Evolutionary conservation across 2,888 invertebrate species (phyloP).

Genomic region (Eupithecia exiguata): DNA sequence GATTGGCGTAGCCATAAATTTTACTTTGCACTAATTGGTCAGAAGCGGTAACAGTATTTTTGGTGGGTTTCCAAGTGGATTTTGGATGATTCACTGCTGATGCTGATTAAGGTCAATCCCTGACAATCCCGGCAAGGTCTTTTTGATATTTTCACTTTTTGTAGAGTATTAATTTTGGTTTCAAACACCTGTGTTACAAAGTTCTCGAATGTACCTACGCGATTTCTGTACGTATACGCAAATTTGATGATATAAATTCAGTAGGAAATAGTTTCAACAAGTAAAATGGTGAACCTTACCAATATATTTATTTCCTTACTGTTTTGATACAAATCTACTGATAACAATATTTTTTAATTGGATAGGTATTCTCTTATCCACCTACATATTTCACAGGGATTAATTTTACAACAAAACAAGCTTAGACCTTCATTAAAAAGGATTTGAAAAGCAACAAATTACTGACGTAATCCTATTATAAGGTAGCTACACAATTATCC

Average conservation of each 20-base stretch:
- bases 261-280: background rate
- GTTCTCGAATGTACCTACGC: too few species aligned
- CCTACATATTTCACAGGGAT: background rate
- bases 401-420: constrained; percentile 1
- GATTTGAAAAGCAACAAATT: constrained; percentile 11
- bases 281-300: background rate
- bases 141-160: background rate
- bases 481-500: constrained; percentile 22
- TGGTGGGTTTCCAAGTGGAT: constrained; percentile 20
- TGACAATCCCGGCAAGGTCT: background rate
- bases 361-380: background rate
- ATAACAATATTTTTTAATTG: background rate
- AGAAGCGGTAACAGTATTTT: constrained; percentile 31
- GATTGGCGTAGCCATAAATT: constrained; percentile 37
- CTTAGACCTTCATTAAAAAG: constrained; percentile 8
- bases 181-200: background rate
- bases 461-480: constrained; percentile 25
- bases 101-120: background rate
- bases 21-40: constrained; percentile 42
- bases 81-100: constrained; percentile 10
- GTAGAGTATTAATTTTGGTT: background rate
- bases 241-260: too few species aligned
- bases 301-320: background rate
- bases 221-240: too few species aligned
- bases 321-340: background rate